A percentile compares a stretch with the other conserved stretches of the same genome.
These are phyloP conservation scores for Macrotis lagotis DNA, from an alignment of 2,113 vertebrate species.

Conservation along the genomic window DNA sequence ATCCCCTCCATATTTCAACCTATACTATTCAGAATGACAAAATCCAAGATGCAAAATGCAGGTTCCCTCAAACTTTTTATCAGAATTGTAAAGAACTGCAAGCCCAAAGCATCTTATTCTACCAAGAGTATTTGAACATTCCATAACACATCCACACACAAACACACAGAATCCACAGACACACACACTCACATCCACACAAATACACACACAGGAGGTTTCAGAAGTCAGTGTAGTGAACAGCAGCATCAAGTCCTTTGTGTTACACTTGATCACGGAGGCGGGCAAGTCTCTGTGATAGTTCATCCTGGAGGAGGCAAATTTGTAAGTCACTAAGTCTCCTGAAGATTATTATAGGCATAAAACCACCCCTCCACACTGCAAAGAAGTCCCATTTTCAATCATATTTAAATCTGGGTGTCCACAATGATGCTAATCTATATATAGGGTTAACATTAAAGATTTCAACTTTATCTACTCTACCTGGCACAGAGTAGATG, in stretches of 20 bases:
- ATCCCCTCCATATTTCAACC: conserved; percentile 70
- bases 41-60: conserved; percentile 57
- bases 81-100: conserved; percentile 70
- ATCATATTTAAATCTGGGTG: conserved; percentile 29
- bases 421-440: conserved; percentile 21
- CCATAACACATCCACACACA: conserved; percentile 62
- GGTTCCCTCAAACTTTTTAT: conserved; percentile 65
- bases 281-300: conserved; percentile 92
- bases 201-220: conserved; percentile 58
- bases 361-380: conserved; percentile 2
- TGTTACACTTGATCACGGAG: conserved; percentile 91
- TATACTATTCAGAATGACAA: conserved; percentile 74
- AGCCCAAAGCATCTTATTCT: conserved; percentile 65
- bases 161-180: conserved; percentile 11
- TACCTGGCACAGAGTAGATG: not conserved
- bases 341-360: conserved; percentile 10
- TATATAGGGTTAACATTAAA: not conserved
- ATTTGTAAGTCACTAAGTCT: conserved; percentile 42
- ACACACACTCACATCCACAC: conserved; percentile 60
- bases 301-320: conserved; percentile 88
- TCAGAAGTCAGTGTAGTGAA: conserved; percentile 55
- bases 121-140: conserved; percentile 64
- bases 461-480: not conserved
- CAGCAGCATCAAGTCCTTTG: conserved; percentile 20
- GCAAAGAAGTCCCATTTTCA: conserved; percentile 41